These are phyloP conservation scores for Bombus soroeensis DNA, from an alignment of 1,140 invertebrate genomes.

Conservation along the genomic window DNA sequence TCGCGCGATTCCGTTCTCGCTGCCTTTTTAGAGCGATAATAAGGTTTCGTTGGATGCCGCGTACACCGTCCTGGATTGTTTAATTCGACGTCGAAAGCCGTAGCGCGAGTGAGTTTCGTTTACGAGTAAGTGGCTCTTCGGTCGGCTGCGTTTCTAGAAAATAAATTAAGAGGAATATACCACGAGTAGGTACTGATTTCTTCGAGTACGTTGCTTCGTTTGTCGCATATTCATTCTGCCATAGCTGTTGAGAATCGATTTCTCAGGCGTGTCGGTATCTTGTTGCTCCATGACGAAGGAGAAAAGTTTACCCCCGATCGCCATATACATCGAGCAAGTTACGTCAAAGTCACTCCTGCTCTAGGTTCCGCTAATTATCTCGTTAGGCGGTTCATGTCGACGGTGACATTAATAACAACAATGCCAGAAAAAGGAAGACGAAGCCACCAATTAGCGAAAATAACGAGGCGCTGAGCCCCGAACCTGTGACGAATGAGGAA, in stretches of 20 bases:
- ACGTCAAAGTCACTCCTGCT: background rate
- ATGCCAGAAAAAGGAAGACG: conserved; percentile 40
- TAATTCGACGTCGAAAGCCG: conserved; percentile 4
- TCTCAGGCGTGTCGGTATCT: too few relatives aligned
- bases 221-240: background rate
- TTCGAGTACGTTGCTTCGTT: background rate
- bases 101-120: conserved; percentile 13
- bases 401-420: conserved; percentile 48
- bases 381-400: conserved; percentile 44
- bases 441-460: conserved; percentile 65
- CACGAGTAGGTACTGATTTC: background rate
- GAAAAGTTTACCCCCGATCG: background rate
- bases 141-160: background rate
- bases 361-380: conserved; percentile 55
- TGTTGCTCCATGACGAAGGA: too few relatives aligned
- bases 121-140: conserved; percentile 21
- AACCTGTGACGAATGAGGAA: conserved; percentile 6
- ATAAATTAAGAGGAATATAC: conserved; percentile 19
- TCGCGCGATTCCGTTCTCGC: background rate
- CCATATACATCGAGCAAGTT: background rate
- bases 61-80: conserved; percentile 17
- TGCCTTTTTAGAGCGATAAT: conserved; percentile 25
- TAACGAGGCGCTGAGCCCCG: conserved; percentile 62
- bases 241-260: too few relatives aligned
- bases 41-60: conserved; percentile 28